Evolutionary conservation across 2,888 invertebrate species (phyloP).

Genomic region (Oxyteleia sp.): DNA sequence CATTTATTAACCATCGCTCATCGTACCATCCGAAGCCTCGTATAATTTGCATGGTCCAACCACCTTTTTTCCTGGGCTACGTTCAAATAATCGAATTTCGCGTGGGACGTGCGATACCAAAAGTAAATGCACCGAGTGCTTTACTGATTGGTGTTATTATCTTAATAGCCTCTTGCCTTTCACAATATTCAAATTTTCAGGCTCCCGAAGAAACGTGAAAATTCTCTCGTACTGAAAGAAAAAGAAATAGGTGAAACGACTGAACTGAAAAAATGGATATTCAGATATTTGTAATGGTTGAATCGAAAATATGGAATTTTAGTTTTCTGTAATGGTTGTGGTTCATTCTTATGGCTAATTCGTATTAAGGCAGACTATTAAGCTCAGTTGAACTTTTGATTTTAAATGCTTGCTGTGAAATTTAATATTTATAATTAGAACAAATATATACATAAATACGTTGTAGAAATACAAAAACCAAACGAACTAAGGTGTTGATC

Average conservation of each 20-base stretch:
- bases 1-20: slow-evolving; percentile 66
- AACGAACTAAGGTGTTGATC: no score
- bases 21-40: slow-evolving; percentile 12
- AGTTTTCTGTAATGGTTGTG: no score
- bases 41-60: slow-evolving; percentile 71
- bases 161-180: slow-evolving; percentile 41
- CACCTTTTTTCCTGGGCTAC: slow-evolving; percentile 26
- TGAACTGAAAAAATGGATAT: slow-evolving; percentile 7
- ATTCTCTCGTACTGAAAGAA: no score
- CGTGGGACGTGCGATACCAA: slow-evolving; percentile 58
- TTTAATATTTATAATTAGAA: no score
- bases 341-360: no score
- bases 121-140: slow-evolving; percentile 43
- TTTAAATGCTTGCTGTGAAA: no score
- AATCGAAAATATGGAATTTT: no score
- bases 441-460: no score
- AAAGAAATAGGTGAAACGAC: background rate
- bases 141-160: slow-evolving; percentile 56
- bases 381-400: no score
- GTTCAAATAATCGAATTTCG: slow-evolving; percentile 58
- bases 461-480: no score
- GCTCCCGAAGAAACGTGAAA: background rate
- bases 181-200: slow-evolving; percentile 53
- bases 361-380: no score
- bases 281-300: no score